phyloP scores from a whole-genome alignment of 1,140 invertebrate genomes.

The Heliconius melpomene region DNA sequence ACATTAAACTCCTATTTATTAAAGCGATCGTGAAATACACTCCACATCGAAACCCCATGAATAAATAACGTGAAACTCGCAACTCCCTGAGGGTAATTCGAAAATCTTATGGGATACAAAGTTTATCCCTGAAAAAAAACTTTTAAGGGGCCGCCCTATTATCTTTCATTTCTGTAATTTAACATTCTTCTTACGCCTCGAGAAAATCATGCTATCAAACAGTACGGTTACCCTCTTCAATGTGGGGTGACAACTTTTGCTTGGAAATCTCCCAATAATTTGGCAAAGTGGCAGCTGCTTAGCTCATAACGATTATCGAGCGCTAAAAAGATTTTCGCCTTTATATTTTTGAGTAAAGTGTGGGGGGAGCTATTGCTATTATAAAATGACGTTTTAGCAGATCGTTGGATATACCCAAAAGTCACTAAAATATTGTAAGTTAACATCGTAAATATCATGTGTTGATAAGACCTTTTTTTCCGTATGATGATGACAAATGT shows the following conservation, averaged over 20 bases:
- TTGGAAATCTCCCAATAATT: constrained; percentile 77
- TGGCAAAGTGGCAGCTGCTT: constrained; percentile 77
- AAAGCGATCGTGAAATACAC: constrained; percentile 16
- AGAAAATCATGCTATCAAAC: constrained; percentile 78
- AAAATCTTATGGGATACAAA: constrained; percentile 73
- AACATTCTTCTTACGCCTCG: constrained; percentile 72
- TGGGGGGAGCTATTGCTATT: constrained; percentile 49
- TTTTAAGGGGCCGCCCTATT: constrained; percentile 70
- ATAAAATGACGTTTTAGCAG: constrained; percentile 26
- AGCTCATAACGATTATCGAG: constrained; percentile 74
- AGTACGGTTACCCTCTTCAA: constrained; percentile 60
- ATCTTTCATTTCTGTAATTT: constrained; percentile 80
- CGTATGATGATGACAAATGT: too few species aligned
- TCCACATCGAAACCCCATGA: constrained; percentile 51
- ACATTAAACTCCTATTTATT: constrained; percentile 16
- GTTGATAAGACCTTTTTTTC: too few species aligned
- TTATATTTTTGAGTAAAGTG: constrained; percentile 52
- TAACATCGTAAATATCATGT: too few species aligned
- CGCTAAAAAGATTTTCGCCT: constrained; percentile 66
- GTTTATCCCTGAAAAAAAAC: constrained; percentile 61
- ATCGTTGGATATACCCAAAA: neutral
- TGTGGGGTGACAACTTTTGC: constrained; percentile 72
- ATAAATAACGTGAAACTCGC: constrained; percentile 70
- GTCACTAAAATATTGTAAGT: neutral
- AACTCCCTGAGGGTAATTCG: constrained; percentile 58